Evolutionary conservation across 2,113 vertebrate genomes (phyloP), one percentile per base, ranked within the genome.

Genomic region (Periophthalmus modestus): DNA sequence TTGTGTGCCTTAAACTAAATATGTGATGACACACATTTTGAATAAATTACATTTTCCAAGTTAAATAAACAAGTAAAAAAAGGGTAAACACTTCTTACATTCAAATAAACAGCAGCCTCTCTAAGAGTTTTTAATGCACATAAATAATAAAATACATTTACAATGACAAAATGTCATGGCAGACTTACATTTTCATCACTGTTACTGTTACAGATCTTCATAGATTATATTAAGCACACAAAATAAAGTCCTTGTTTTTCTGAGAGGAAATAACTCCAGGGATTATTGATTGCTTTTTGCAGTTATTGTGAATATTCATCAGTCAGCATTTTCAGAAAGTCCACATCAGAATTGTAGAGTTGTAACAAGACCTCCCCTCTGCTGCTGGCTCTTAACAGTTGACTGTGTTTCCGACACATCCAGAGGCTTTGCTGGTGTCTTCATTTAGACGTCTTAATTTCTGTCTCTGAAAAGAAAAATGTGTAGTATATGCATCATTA

Each of bases 391-490:
- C 48, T 19, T 75, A 67, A 78, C 71, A 19, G 55, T 68, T 73
- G 0, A 75, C 74, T 77, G 88, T 66, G 39, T 70, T 83, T 76
- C 52, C 7, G 52, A 21, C 68, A 68, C 16, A 71, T 80, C 55
- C 69, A 80, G 74, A 80, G 84, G 79, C 74, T 76, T 69, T 82
- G 82, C 87, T 90, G 87, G 86, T 83, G 82, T 85, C 70, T 55
- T 82, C 58, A 65, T 58, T 54, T 50, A 57, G 72, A 46, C 62
- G 28, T 77, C 72, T 19, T 19, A 52, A 67, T 75, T 66, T 21
- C 36, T 54, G 24, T 47, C 76, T 28, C 74, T 72, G 14, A 61
- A 75, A 65, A 67, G 11, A 34, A 46, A 66, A 48, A 55, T 58
- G 71, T 68, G 16, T 58, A 61, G 67, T 76, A 71, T 54, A 66